These are phyloP conservation scores for Popillia japonica DNA, from an alignment of 1,140 invertebrate genomes.

Conservation along the genomic window DNA sequence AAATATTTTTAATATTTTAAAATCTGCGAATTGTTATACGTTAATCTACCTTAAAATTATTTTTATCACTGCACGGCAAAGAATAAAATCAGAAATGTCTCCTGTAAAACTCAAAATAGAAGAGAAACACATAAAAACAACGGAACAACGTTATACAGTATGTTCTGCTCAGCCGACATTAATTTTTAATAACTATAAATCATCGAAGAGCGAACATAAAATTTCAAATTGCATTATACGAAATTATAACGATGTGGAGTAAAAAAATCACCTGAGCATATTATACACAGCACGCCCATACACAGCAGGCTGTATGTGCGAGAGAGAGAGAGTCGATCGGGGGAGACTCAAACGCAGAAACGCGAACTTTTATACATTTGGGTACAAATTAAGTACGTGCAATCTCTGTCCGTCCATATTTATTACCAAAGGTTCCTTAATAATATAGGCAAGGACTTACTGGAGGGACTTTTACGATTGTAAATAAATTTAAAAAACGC, in stretches of 20 bases:
- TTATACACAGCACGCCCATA: neutral
- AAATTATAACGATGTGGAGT: conserved; percentile 50
- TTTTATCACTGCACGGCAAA: too few species aligned
- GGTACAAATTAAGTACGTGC: conserved; percentile 49
- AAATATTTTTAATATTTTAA: too few species aligned
- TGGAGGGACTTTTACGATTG: conserved; percentile 47
- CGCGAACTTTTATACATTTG: conserved; percentile 47
- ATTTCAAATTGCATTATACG: conserved; percentile 51
- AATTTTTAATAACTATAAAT: conserved; percentile 51
- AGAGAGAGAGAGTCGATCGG: neutral
- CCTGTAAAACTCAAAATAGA: too few species aligned
- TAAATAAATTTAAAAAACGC: conserved; percentile 44
- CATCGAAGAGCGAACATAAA: conserved; percentile 48
- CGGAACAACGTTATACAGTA: conserved; percentile 21
- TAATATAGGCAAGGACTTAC: conserved; percentile 48
- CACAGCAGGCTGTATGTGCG: neutral
- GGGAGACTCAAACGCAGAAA: conserved; percentile 28
- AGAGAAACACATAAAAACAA: neutral
- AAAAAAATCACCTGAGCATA: conserved; percentile 36
- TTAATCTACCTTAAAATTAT: too few species aligned
- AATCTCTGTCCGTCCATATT: conserved; percentile 45
- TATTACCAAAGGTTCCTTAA: conserved; percentile 44
- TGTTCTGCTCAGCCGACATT: conserved; percentile 28
- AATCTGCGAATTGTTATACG: too few species aligned
- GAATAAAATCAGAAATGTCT: too few species aligned